phyloP scores from a whole-genome alignment of 2,797 vertebrate genomes.

The Oryzias sinensis region DNA sequence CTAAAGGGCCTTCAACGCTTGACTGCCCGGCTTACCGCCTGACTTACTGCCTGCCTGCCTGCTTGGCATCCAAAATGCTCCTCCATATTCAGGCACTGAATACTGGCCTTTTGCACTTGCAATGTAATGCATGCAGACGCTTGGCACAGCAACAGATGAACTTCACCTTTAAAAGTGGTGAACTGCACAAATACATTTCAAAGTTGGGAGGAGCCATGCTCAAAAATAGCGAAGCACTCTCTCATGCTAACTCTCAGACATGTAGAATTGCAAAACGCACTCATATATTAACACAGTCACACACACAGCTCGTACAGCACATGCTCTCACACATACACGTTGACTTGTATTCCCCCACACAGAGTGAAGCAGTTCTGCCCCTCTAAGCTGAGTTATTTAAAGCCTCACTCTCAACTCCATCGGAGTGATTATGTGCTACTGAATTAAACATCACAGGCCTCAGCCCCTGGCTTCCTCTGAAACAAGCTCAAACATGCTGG shows the following conservation, averaged over 20 bases:
- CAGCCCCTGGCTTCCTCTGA: constrained; percentile 79
- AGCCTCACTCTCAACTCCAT: constrained; percentile 79
- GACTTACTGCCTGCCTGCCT: constrained; percentile 66
- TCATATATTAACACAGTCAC: constrained; percentile 55
- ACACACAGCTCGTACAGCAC: constrained; percentile 12
- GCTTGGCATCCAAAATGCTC: constrained; percentile 59
- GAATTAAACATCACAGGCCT: constrained; percentile 87
- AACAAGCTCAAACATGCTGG: constrained; percentile 74
- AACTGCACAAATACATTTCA: constrained; percentile 63
- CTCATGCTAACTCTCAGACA: constrained; percentile 42
- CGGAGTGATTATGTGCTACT: constrained; percentile 83
- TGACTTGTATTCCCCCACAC: constrained; percentile 60
- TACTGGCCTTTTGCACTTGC: constrained; percentile 68
- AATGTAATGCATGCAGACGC: constrained; percentile 66
- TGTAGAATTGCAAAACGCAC: constrained; percentile 50
- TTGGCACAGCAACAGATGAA: constrained; percentile 64
- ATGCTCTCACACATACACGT: constrained; percentile 16
- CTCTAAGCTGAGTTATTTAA: constrained; percentile 85
- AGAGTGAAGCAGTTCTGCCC: constrained; percentile 76
- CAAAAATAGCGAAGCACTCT: constrained; percentile 59
- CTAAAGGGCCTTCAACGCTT: constrained; percentile 69
- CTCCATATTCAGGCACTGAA: constrained; percentile 62
- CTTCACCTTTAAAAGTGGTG: constrained; percentile 57
- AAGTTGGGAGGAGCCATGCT: constrained; percentile 53
- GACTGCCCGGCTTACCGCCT: constrained; percentile 62